Evolutionary conservation across 64 coral and sea anemone species (phyloP), one percentile per base, ranked within the genome.

Genomic region (Actinia tenebrosa): DNA sequence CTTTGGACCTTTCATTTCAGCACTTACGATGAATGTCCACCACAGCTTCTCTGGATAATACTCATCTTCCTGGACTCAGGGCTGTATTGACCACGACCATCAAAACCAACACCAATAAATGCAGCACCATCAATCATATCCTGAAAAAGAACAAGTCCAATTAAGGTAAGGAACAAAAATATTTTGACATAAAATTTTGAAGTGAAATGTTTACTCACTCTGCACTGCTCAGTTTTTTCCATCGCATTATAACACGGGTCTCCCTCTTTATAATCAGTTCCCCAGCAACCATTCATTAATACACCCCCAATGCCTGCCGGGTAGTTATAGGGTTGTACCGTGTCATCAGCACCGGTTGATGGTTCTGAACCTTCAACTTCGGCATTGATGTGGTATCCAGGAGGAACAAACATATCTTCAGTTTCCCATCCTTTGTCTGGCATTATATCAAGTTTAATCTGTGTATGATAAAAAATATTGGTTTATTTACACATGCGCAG

Each of bases 401-500:
- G 84, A 17, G 90, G 90, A 22, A 91, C 60, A 23, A 91, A 87
- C 90, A 91, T 87, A 16, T 91, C 90, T 46, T 86, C 86, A 19
- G 56, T 91, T 82, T 87, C 53, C 90, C 90, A 91, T 22, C 90
- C 90, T 83, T 91, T 91, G 22, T 91, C 90, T 3, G 84, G 84
- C 8, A 62, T 87, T 9, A 91, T 91, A 43, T 91, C 85, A 25
- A 91, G 78, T 47, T 91, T 91, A 1, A 91, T 91, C 90, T 87
- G 37, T 53, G 2, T n/a, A 69, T 9, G 22, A 23, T 37, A 37
- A 69, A 69, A 27, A 87, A 13, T 23, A 45, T 69, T 23, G 64
- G 56, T 25, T 22, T 20, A 9, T 69, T 0, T 18, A 13, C 60
- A 16, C 60, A 61, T 61, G 60, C 15, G 60, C 60, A 61, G 13